These are phyloP conservation scores for Engraulis encrasicolus DNA, from an alignment of 2,113 vertebrate species.

Conservation along the genomic window DNA sequence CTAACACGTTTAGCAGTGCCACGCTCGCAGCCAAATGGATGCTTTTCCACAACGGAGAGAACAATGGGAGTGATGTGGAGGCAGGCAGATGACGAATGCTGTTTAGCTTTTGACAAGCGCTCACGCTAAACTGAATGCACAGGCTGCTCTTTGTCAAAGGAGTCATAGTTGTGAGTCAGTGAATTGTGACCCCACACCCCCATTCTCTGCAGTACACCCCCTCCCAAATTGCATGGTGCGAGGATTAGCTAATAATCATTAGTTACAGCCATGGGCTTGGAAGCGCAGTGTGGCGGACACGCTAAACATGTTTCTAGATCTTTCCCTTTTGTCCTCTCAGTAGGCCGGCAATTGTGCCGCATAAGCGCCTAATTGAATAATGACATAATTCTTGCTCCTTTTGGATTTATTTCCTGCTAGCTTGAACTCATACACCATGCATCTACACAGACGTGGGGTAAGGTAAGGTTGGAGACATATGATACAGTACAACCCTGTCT, in stretches of 20 bases:
- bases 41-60: background rate
- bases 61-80: background rate
- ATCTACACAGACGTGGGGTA: background rate
- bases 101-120: background rate
- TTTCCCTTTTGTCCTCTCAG: background rate
- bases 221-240: background rate
- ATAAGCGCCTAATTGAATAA: background rate
- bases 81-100: constrained; percentile 8
- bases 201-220: background rate
- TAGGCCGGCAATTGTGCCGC: background rate
- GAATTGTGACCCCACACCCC: background rate
- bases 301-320: constrained; percentile 13
- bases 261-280: background rate
- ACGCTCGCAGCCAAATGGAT: background rate
- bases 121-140: background rate
- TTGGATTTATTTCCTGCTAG: background rate
- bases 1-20: constrained; percentile 44
- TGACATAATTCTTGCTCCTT: background rate
- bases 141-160: background rate
- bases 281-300: constrained; percentile 1
- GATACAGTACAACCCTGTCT: background rate
- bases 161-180: constrained; percentile 17
- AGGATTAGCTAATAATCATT: constrained; percentile 14
- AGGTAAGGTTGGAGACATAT: background rate
- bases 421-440: background rate